phyloP scores from a whole-genome alignment of 2,113 vertebrate species.

The Toxotes chatareus region DNA sequence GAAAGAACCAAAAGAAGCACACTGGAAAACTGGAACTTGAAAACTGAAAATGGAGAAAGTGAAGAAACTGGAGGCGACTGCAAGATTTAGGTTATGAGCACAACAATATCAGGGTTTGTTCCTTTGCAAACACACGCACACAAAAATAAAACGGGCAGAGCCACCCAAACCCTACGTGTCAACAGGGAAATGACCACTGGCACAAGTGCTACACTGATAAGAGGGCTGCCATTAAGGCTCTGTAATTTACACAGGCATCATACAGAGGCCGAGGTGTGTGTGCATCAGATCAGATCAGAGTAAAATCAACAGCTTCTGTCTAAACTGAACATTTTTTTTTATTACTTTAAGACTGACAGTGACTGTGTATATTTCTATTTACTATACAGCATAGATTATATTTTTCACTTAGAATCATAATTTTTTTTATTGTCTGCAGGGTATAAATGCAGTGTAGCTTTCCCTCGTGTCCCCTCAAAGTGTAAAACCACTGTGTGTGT shows the following conservation, averaged over 20 bases:
- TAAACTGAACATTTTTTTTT: constrained; percentile 5
- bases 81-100: background rate
- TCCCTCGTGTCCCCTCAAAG: background rate
- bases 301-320: background rate
- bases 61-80: background rate
- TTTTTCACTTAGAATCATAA: background rate
- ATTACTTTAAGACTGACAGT: no score
- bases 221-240: background rate
- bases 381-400: background rate
- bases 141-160: background rate
- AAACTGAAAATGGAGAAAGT: background rate
- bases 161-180: background rate
- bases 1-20: background rate
- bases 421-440: no score
- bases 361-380: background rate
- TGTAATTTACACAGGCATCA: constrained; percentile 1
- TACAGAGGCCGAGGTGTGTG: no score
- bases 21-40: background rate
- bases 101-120: background rate
- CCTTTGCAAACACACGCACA: background rate
- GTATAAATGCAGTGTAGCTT: background rate
- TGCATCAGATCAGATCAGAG: no score
- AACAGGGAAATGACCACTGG: constrained; percentile 45
- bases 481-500: background rate
- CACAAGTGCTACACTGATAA: constrained; percentile 32